A percentile compares a stretch with the other conserved stretches of the same genome.
Evolutionary conservation across 2,888 invertebrate genomes (phyloP).

Genomic region (Lampropteryx suffumata): DNA sequence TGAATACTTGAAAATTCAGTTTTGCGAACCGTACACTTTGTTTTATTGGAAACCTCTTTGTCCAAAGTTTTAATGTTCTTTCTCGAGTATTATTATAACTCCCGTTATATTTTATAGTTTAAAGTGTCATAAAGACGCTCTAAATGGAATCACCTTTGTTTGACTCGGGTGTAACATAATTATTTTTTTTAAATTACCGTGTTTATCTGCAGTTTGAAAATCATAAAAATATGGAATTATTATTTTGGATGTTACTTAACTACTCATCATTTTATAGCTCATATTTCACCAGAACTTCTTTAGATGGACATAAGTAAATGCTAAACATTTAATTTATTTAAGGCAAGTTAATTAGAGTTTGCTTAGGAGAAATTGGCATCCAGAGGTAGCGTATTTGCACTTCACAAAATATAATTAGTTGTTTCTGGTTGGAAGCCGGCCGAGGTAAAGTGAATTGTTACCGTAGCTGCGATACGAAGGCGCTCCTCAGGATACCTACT

Average conservation of each 20-base stretch:
- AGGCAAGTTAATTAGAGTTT: no score
- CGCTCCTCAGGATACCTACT: no score
- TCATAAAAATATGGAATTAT: constrained; percentile 7
- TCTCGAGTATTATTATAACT: constrained; percentile 20
- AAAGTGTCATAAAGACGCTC: constrained; percentile 27
- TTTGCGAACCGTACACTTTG: constrained; percentile 19
- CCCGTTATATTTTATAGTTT: constrained; percentile 27
- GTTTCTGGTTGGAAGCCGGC: no score
- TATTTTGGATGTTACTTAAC: background rate
- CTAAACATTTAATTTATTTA: no score
- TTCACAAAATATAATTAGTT: no score
- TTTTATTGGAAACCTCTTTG: constrained; percentile 29
- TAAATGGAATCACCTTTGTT: constrained; percentile 32
- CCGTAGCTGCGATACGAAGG: no score
- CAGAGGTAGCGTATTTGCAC: no score
- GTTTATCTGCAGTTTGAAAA: constrained; percentile 13
- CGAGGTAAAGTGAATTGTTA: no score
- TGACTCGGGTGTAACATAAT: constrained; percentile 11
- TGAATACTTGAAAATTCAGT: background rate
- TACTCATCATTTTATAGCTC: background rate
- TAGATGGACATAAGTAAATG: no score
- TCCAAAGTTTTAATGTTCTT: constrained; percentile 23
- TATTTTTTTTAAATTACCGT: constrained; percentile 10
- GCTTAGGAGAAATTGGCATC: no score
- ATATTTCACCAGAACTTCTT: no score